Base-by-base conservation (phyloP, 92 coral and sea anemone species). In the Scolanthus callimorphus region DNA sequence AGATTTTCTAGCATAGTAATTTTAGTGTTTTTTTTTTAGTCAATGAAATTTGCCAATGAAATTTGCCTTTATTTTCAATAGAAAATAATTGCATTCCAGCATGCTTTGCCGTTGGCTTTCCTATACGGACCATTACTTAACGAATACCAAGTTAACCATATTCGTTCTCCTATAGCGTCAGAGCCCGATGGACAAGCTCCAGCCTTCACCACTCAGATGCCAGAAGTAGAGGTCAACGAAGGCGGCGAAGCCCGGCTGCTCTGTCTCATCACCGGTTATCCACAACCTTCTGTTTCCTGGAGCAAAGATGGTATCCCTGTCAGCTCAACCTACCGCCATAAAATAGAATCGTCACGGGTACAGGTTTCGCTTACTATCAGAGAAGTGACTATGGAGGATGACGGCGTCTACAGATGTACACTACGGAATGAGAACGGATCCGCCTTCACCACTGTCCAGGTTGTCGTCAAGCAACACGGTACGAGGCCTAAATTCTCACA, bases 251-350 rank as follows among this genome's bases (percentile, higher is more conserved):
- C 83, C 28, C 80, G 70, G 56, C 69, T 94, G 44, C 72, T 53
- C 22, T 96, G 80, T 28, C 71, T 71, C 27, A 77, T 82, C 2
- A 67, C 76, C 62, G 99, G 95, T 22, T 65, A 80, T 80, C 99
- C 99, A 1, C 60, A 61, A 28, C 97, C 97, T 22, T 59, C 70
- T 25, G 82, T 89, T 12, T 73, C 55, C 25, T 89, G 97, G 97
- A 51, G 66, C 39, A 85, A 62, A 65, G 92, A 89, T 68, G 89
- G 77, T n/a, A 57, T 52, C 21, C 62, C 80, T 3, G 38, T 89
- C 29, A 29, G 51, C 31, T 67, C 62, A 8, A 70, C 65, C 41
- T 65, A 59, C 43, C 65, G 77, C 15, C 51, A 65, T 25, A 70
- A 56, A 20, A 66, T 39, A 0, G 74, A 50, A 20, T 39, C 60